Percentiles rank a stretch among this genome's conserved stretches.
These are phyloP conservation scores for Sebastes jordani DNA, from an alignment of 2,797 vertebrate species.

Conservation along the genomic window DNA sequence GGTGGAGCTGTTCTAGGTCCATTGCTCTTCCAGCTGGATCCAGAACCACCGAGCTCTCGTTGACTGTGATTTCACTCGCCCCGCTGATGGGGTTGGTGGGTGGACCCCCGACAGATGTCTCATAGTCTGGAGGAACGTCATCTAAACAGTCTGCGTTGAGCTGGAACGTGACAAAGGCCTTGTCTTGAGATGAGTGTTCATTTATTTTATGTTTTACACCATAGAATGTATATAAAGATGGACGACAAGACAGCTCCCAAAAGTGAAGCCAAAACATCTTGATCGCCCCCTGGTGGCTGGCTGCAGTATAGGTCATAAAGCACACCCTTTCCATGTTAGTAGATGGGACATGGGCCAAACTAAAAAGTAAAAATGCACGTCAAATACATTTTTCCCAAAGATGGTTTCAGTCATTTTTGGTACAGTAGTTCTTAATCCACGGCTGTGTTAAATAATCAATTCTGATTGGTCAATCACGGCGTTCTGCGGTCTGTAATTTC, in stretches of 20 bases:
- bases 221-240: too few relatives aligned
- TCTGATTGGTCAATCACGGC: too few relatives aligned
- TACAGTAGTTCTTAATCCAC: too few relatives aligned
- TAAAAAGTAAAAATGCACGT: rapidly evolving
- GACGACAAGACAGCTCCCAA: too few relatives aligned
- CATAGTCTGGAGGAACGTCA: slow-evolving; percentile 91
- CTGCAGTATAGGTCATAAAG: too few relatives aligned
- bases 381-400: too few relatives aligned
- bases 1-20: slow-evolving; percentile 85
- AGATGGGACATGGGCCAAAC: too few relatives aligned
- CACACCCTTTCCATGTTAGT: too few relatives aligned
- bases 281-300: too few relatives aligned
- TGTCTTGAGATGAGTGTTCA: neutral
- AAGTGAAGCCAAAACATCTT: too few relatives aligned
- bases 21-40: slow-evolving; percentile 83
- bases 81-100: slow-evolving; percentile 90
- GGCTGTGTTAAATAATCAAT: rapidly evolving
- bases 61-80: slow-evolving; percentile 90
- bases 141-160: slow-evolving; percentile 91
- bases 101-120: slow-evolving; percentile 86
- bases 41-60: slow-evolving; percentile 91
- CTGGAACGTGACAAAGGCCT: slow-evolving; percentile 69
- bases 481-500: too few relatives aligned
- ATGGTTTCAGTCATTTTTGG: too few relatives aligned
- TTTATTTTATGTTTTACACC: neutral